Percentiles rank a stretch among this genome's conserved stretches.
Evolutionary conservation across 2,797 vertebrate genomes (phyloP).

Genomic region (Choloepus didactylus): DNA sequence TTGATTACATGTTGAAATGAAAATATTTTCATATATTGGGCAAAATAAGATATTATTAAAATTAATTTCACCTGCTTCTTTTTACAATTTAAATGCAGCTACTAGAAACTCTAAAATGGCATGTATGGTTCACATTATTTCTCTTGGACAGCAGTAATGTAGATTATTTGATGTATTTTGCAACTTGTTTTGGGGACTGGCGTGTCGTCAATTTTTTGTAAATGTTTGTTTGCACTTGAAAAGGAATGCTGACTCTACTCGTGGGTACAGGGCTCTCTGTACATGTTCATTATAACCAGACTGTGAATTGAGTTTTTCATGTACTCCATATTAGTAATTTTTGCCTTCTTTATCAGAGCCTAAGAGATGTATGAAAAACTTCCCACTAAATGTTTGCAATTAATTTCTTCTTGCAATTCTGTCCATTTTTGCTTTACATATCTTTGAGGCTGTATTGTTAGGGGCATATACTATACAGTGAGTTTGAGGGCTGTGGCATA

Average conservation of each 20-base stretch:
- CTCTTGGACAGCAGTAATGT: not conserved
- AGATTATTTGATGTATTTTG: not conserved
- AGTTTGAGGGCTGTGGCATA: not conserved
- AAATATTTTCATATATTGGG: not conserved
- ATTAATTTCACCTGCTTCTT: not conserved
- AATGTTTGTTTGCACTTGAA: not conserved
- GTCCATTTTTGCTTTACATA: not conserved
- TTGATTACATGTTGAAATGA: not conserved
- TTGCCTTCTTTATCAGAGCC: not conserved
- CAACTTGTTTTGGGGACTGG: not conserved
- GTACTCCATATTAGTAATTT: not conserved
- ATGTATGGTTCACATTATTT: not conserved
- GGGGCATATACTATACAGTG: not conserved
- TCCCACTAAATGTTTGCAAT: not conserved
- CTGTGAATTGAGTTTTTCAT: not conserved
- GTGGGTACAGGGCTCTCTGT: not conserved
- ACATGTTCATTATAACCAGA: not conserved
- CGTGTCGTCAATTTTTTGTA: not conserved
- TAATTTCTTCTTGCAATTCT: constrained; percentile 10
- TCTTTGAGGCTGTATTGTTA: constrained; percentile 1
- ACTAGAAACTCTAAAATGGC: not conserved
- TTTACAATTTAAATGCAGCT: constrained; percentile 6
- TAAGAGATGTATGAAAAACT: not conserved
- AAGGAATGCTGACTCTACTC: not conserved
- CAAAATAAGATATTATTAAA: constrained; percentile 51